A percentile compares a stretch with the other conserved stretches of the same genome.
Conservation (phyloP, 2,797 vertebrate species). For the Takifugu rubripes region DNA sequence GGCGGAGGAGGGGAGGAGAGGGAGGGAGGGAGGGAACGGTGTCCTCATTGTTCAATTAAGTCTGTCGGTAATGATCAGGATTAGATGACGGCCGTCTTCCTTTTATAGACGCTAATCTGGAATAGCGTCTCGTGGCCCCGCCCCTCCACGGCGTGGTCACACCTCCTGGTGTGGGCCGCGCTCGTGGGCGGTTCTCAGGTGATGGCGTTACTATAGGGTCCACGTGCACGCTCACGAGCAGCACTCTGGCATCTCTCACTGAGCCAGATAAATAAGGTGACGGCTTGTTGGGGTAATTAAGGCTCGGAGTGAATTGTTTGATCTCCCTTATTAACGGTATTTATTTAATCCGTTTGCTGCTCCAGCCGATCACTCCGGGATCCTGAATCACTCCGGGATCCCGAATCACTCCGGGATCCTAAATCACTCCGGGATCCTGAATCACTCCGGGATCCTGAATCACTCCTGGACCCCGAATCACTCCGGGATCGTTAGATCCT, state of each 20-base stretch:
- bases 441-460: conserved; percentile 76
- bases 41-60: conserved; percentile 91
- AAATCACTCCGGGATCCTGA: no score
- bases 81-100: conserved; percentile 74
- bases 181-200: conserved; percentile 60
- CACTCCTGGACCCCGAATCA: conserved; percentile 31
- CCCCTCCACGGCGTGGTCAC: conserved; percentile 25
- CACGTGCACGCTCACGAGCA: conserved; percentile 64
- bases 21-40: conserved; percentile 80
- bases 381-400: conserved; percentile 70
- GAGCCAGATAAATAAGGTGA: conserved; percentile 79
- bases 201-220: conserved; percentile 69
- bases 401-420: no score
- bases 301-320: conserved; percentile 78
- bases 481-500: conserved; percentile 79
- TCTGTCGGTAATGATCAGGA: conserved; percentile 78
- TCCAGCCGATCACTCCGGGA: conserved; percentile 79
- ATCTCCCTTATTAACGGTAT: conserved; percentile 84
- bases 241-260: conserved; percentile 54
- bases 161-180: conserved; percentile 30
- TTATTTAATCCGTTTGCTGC: conserved; percentile 85
- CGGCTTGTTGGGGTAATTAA: conserved; percentile 79
- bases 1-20: conserved; percentile 11
- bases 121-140: conserved; percentile 40
- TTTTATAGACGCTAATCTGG: conserved; percentile 70